These are phyloP conservation scores for Diplodus sargus DNA, from an alignment of 2,797 vertebrate species.

Conservation along the genomic window DNA sequence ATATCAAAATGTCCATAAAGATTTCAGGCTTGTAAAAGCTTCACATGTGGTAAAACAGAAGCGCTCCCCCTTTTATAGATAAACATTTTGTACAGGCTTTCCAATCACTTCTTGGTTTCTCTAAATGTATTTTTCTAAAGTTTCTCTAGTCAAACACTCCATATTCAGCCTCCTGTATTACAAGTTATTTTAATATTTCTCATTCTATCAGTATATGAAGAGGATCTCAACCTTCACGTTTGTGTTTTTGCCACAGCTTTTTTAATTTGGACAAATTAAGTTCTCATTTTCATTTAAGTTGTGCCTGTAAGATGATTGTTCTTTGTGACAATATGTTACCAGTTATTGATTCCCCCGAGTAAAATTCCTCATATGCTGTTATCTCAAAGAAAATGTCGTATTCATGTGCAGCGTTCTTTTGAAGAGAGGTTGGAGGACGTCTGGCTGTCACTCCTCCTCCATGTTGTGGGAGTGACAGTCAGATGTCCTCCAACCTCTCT, in stretches of 20 bases:
- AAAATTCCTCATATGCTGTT: background rate
- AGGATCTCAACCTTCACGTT: too few species aligned
- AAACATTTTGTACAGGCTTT: too few species aligned
- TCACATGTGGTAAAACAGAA: too few species aligned
- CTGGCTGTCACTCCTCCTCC: constrained; percentile 65
- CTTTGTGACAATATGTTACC: background rate
- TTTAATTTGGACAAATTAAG: background rate
- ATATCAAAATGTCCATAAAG: too few species aligned
- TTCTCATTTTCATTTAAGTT: background rate
- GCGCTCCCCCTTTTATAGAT: too few species aligned
- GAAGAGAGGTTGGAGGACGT: constrained; percentile 57
- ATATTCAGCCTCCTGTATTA: too few species aligned
- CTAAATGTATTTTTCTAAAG: too few species aligned
- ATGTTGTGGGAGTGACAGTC: constrained; percentile 65
- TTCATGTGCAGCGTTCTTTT: constrained; percentile 7
- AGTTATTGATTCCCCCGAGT: background rate
- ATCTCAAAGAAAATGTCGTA: constrained; percentile 5
- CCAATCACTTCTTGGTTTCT: too few species aligned
- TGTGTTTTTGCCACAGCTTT: background rate
- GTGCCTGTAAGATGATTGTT: background rate
- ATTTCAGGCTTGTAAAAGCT: too few species aligned
- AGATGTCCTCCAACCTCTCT: constrained; percentile 69
- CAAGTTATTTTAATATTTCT: too few species aligned
- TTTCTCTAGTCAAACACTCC: too few species aligned
- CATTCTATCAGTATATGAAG: too few species aligned